phyloP scores from a whole-genome alignment of 2,888 invertebrate genomes.

The Drosophila niveifrons region DNA sequence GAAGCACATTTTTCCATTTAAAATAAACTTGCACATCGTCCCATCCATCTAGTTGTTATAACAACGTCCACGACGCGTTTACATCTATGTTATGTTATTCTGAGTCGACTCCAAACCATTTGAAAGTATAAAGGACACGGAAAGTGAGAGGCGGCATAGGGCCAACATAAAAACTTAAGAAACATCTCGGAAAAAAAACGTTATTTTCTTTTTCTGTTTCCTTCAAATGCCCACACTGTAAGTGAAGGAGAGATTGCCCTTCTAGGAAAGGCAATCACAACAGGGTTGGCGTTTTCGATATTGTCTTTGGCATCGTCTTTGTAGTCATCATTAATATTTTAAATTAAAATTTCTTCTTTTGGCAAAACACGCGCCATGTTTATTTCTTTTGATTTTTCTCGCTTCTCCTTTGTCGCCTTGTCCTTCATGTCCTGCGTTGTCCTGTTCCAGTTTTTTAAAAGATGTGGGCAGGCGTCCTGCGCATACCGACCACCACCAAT shows the following conservation, averaged over 20 bases:
- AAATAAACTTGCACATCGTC: neutral
- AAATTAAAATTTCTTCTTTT: slow-evolving; percentile 79
- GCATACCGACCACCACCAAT: slow-evolving; percentile 35
- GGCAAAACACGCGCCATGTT: slow-evolving; percentile 78
- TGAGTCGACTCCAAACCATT: slow-evolving; percentile 20
- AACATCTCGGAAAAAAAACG: slow-evolving; percentile 34
- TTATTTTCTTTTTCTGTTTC: slow-evolving; percentile 37
- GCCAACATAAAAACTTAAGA: slow-evolving; percentile 33
- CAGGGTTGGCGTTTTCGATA: neutral
- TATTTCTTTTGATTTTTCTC: slow-evolving; percentile 79
- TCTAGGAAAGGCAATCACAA: neutral
- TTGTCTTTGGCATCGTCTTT: slow-evolving; percentile 24
- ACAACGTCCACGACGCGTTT: slow-evolving; percentile 9
- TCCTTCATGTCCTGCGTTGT: slow-evolving; percentile 16
- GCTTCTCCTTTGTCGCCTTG: slow-evolving; percentile 29
- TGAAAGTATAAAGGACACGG: slow-evolving; percentile 34
- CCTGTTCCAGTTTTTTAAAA: slow-evolving; percentile 34
- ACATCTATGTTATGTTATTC: slow-evolving; percentile 1
- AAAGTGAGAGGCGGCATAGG: slow-evolving; percentile 9
- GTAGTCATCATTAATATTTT: slow-evolving; percentile 76
- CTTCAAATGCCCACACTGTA: slow-evolving; percentile 46
- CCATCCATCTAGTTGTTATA: slow-evolving; percentile 12
- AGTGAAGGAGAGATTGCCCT: neutral
- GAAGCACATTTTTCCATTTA: slow-evolving; percentile 8
- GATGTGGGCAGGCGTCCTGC: slow-evolving; percentile 27